Evolutionary conservation across 2,888 invertebrate genomes (phyloP).

Genomic region (Agapostemon virescens): DNA sequence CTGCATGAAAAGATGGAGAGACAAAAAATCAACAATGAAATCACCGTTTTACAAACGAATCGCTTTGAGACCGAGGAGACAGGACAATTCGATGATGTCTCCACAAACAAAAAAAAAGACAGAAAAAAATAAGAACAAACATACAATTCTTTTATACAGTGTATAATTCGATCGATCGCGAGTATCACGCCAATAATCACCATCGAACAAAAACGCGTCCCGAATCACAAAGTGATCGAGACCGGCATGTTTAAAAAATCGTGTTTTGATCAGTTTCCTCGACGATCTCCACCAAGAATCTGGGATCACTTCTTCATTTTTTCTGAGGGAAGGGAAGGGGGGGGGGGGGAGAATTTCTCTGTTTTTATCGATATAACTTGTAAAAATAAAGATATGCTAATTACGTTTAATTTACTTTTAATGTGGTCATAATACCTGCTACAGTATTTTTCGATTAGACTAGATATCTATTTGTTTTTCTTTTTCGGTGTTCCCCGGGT

Average conservation of each 20-base stretch:
- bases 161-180: conserved; percentile 28
- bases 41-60: conserved; percentile 34
- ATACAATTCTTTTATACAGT: conserved; percentile 51
- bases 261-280: conserved; percentile 33
- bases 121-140: too few species aligned
- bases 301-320: conserved; percentile 2
- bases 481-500: conserved; percentile 63
- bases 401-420: conserved; percentile 73
- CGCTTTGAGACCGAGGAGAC: conserved; percentile 16
- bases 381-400: conserved; percentile 73
- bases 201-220: conserved; percentile 7
- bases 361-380: conserved; percentile 69
- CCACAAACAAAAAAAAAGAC: too few species aligned
- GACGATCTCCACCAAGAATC: conserved; percentile 30
- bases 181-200: conserved; percentile 34
- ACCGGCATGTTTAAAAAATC: conserved; percentile 24
- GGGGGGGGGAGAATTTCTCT: conserved; percentile 57
- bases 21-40: conserved; percentile 16
- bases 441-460: conserved; percentile 79
- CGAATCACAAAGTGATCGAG: conserved; percentile 49
- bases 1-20: neutral
- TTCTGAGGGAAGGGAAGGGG: too few species aligned
- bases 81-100: conserved; percentile 46
- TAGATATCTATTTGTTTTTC: conserved; percentile 71
- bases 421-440: conserved; percentile 79